Evolutionary conservation across 2,797 vertebrate species (phyloP), one percentile per base, ranked within the genome.

Genomic region (Myripristis murdjan): DNA sequence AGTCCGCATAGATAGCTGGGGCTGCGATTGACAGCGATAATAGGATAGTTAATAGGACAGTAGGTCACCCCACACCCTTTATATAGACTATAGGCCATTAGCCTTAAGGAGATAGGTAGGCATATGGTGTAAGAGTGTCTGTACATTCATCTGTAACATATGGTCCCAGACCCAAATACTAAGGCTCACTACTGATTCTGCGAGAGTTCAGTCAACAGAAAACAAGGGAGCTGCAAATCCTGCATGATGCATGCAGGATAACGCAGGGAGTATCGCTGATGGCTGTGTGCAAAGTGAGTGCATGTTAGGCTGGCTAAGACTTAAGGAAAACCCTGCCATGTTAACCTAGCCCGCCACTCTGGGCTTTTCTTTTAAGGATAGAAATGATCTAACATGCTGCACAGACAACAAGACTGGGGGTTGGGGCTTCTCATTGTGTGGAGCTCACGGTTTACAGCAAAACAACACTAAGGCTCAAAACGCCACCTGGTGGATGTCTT

Each of bases 401-500:
- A 65, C 18, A 70, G 31, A 75, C 31, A 5, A 18, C 57, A 62
- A 33, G 5, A 47, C 20, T 31, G 60, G 57, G 52, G 23, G 59
- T 48, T 68, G 80, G 75, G 73, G 59, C 23, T 16, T 74, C 33
- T 80, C 75, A 71, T 82, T 81, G 81, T 84, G 76, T 66, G 56
- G 57, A 64, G 39, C 41, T 73, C 62, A 48, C 44, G 59, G 63
- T 66, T 73, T 61, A 22, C 71, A 87, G 83, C 35, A 39, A 77
- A 86, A 87, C 76, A 89, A 81, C 64, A 75, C 71, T 7, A 31
- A 41, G 46, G 35, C 64, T 73, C 70, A 77, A 81, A 66, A 76
- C 88, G 89, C 89, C 90, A 79, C 75, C 90, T 62, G 31, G 73
- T 59, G 91, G 82, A 22, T 18, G 14, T 4, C 8, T 0, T 2